Evolutionary conservation across 2,888 invertebrate species (phyloP), one percentile per base, ranked within the genome.

Genomic region (Enoplolaimus lenunculus): DNA sequence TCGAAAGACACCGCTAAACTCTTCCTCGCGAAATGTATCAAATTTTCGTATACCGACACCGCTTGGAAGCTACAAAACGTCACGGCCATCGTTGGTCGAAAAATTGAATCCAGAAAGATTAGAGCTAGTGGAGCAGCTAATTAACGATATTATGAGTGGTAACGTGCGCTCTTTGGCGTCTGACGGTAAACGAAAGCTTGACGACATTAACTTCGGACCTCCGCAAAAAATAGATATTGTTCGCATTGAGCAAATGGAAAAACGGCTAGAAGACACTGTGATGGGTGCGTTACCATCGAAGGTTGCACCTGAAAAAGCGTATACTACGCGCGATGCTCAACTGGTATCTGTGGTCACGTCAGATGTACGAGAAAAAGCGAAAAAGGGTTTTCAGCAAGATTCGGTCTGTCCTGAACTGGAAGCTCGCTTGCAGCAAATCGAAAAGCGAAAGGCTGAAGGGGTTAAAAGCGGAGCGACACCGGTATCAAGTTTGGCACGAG

Each of bases 231-330:
- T 75, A 35, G 74, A 74, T n/a, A 34, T 68, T 28, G 57, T 60
- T 29, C 71, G 72, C 62, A 62, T 74, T 16, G 73, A 72, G 65
- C 73, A 73, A 35, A 73, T 74, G 73, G 74, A 74, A 64, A 60
- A 73, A 57, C 73, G 72, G 68, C 68, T 75, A 60, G 68, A 73
- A 26, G 29, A 45, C 29, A 73, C 73, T 7, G 73, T 34, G 21
- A 70, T 71, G 69, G 72, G 73, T 31, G 33, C n/a, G 21, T 31
- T 71, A 35, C 64, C 73, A 16, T 57, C 60, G 34, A 67, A 74
- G 57, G n/a, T 26, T 1, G 67, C 66, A 21, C 35, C 68, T 3
- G 70, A 70, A 35, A 31, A 30, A 2, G 26, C 7, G 2, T 29
- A 67, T 28, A 62, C 66, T 7, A 68, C 34, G 35, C 30, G n/a